Percentiles rank a stretch among this genome's conserved stretches.
Conservation (phyloP, 2,797 vertebrate genomes). For the Basileuterus tristriatus region DNA sequence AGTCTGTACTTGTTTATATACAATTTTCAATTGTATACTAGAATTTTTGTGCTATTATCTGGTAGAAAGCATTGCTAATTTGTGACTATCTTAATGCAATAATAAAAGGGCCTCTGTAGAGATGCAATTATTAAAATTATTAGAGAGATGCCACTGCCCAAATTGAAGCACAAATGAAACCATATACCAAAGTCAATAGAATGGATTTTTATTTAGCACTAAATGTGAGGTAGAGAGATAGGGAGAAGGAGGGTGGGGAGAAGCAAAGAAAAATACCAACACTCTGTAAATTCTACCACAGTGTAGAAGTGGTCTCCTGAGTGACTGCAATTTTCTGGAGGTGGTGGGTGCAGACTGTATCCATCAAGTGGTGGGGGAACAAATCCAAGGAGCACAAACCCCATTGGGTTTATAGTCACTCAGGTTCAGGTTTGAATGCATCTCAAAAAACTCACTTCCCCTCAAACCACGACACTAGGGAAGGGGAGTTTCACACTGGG, state of each 20-base stretch:
- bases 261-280: background rate
- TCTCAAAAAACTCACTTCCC: no score
- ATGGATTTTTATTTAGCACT: background rate
- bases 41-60: background rate
- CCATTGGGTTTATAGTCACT: accelerated
- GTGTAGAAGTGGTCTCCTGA: no score
- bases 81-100: background rate
- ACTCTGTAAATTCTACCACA: accelerated
- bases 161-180: background rate
- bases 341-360: background rate
- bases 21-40: background rate
- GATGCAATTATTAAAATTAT: background rate
- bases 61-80: background rate
- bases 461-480: no score
- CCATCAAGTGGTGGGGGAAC: no score
- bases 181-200: background rate
- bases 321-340: background rate
- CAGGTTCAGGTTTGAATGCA: no score
- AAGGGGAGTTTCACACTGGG: background rate
- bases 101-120: background rate
- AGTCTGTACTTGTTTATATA: background rate
- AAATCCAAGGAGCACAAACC: background rate
- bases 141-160: background rate
- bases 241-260: background rate
- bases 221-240: background rate